Evolutionary conservation across 2,888 invertebrate species (phyloP), one percentile per base, ranked within the genome.

Genomic region (Nomada lathburiana): DNA sequence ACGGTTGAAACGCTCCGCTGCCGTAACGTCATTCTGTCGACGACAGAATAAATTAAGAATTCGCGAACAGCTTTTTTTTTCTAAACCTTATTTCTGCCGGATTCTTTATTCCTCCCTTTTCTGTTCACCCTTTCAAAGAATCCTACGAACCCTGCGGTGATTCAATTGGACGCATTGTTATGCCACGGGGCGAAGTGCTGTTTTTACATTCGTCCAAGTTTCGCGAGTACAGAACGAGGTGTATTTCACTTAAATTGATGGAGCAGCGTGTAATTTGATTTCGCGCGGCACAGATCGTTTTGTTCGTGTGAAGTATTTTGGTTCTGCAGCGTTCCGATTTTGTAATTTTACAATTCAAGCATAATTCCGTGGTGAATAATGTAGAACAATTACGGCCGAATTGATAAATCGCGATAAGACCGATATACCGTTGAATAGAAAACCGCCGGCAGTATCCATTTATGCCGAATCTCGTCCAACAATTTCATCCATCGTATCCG

Each of bases 21-120:
- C 47, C 65, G 29, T 47, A 52, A 73, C 50, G 73, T 68, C 64
- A 36, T 60, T 55, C 26, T 60, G 50, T 55, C 76, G 47, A 20
- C 57, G 70, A 63, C 64, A 36, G 76, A 70, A 73, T 80, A 73
- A 65, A 75, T 78, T 78, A 72, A 79, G 68, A 70, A 75, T 78
- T 75, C 70, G 64, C 68, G 78, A 71, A 62, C 55, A 59, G 70
- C 67, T n/a, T 13, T 11, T 62, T 16, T 16, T 44, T 29, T n/a
- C 5, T 9, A 3, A 16, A 2, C 11, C 20, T 60, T 62, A 36
- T 36, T 50, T 16, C n/a, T 18, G 20, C 26, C 26, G 60, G 36
- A 72, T 80, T 77, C 55, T 18, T 62, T 59, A 67, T 81, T 36
- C 7, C 7, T 36, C 36, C 7, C 36, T 36, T 36, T 36, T 36